Percentiles rank a stretch among this genome's conserved stretches.
Evolutionary conservation across 2,888 invertebrate species (phyloP).

Genomic region (Ectemnius lituratus): DNA sequence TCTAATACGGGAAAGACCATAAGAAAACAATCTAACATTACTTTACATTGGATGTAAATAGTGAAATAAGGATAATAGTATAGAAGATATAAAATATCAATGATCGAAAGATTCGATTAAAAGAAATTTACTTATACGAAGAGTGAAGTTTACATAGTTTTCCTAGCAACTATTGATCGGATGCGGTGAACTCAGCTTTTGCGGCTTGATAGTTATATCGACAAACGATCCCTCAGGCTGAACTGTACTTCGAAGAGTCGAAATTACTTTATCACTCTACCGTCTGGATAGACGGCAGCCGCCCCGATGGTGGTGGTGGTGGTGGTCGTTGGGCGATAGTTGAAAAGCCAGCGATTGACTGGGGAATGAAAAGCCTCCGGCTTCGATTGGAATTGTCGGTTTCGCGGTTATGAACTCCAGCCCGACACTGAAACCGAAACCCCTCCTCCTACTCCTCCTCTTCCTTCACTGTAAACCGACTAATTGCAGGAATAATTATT

Average conservation of each 20-base stretch:
- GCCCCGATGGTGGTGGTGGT: too few species aligned
- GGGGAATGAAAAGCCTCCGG: conserved; percentile 38
- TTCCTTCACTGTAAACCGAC: conserved; percentile 53
- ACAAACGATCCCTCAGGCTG: conserved; percentile 25
- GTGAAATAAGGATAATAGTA: too few species aligned
- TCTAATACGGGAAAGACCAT: too few species aligned
- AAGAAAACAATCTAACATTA: too few species aligned
- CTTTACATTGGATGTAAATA: too few species aligned
- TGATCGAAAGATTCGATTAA: too few species aligned
- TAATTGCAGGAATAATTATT: conserved; percentile 63
- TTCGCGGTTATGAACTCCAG: conserved; percentile 40
- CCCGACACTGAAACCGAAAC: conserved; percentile 54
- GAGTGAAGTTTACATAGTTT: too few species aligned
- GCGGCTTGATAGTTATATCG: conserved; percentile 18
- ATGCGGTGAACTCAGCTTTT: background rate
- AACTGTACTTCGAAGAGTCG: conserved; percentile 13
- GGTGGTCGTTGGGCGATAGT: background rate
- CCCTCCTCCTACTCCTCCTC: too few species aligned
- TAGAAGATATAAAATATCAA: too few species aligned
- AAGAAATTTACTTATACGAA: too few species aligned
- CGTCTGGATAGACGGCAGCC: conserved; percentile 11
- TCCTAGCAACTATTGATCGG: too few species aligned
- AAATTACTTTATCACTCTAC: conserved; percentile 30
- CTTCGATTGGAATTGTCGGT: conserved; percentile 47
- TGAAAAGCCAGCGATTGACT: conserved; percentile 43